A percentile compares a stretch with the other conserved stretches of the same genome.
Conservation (phyloP, 2,797 vertebrate genomes). For the Coracias cyanogaster region DNA sequence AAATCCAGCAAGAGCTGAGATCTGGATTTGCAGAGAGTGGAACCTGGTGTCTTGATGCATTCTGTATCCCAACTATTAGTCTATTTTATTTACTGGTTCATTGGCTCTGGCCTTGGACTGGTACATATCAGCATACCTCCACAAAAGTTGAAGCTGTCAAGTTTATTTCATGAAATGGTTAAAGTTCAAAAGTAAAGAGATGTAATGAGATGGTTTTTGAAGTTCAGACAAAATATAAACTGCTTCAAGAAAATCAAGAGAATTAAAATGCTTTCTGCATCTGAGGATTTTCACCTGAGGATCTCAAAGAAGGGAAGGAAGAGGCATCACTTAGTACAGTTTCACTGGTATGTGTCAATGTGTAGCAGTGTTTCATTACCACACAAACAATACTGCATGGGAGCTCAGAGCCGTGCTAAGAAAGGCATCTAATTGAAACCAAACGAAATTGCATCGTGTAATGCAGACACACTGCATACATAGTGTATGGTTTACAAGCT, state of each 20-base stretch:
- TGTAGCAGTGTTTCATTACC: not conserved
- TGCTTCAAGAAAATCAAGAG: not conserved
- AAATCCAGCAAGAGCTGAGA: not conserved
- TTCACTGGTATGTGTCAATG: not conserved
- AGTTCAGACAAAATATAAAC: not conserved
- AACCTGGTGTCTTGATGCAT: not conserved
- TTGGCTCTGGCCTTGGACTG: not conserved
- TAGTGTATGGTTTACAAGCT: not conserved
- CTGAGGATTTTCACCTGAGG: not conserved
- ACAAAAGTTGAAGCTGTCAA: not conserved
- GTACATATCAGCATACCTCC: not conserved
- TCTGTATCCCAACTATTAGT: not conserved
- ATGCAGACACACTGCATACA: not conserved
- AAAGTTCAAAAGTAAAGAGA: not conserved
- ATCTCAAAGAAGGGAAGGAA: not conserved
- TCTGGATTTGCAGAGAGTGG: not conserved
- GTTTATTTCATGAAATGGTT: not conserved
- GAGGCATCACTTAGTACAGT: rapidly evolving
- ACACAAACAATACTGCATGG: not conserved
- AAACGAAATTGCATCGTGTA: not conserved
- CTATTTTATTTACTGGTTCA: not conserved
- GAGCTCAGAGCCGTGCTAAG: not conserved
- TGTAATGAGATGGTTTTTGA: not conserved
- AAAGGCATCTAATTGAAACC: not conserved
- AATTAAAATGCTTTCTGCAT: not conserved